These are phyloP conservation scores for Fistularia tabacaria DNA, from an alignment of 2,797 vertebrate genomes.

Conservation along the genomic window DNA sequence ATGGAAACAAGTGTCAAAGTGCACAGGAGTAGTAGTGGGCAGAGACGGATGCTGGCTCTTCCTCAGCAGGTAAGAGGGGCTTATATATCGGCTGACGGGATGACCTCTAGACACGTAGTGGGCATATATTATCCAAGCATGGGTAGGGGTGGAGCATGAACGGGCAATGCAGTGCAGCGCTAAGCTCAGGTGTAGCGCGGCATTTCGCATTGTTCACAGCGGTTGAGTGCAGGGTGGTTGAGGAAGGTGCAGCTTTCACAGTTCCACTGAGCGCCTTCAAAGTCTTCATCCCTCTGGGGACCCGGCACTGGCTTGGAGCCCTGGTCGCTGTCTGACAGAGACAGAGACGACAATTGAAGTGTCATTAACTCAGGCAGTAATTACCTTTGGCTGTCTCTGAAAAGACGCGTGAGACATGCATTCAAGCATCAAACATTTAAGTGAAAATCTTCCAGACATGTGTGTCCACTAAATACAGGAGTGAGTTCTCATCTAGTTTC, in stretches of 20 bases:
- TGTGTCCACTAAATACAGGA: conserved; percentile 3
- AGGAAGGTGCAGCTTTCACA: conserved; percentile 99
- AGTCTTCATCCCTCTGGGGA: conserved; percentile 92
- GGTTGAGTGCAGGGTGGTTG: conserved; percentile 97
- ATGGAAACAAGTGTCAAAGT: conserved; percentile 76
- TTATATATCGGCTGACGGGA: conserved; percentile 55
- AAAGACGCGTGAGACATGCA: conserved; percentile 4
- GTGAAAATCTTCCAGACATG: conserved; percentile 10
- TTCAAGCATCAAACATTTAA: conserved; percentile 24
- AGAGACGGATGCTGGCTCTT: conserved; percentile 56
- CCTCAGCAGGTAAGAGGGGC: conserved; percentile 63
- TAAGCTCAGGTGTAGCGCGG: conserved; percentile 91
- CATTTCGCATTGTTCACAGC: conserved; percentile 99
- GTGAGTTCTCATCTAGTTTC: conserved; percentile 21
- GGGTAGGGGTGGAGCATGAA: conserved; percentile 36
- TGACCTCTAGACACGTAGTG: conserved; percentile 37
- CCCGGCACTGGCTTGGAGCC: conserved; percentile 70
- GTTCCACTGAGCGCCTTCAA: conserved; percentile 97
- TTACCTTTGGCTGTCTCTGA: conserved; percentile 15
- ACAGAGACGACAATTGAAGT: conserved; percentile 2
- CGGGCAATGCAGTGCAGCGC: conserved; percentile 34
- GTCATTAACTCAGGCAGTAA: conserved; percentile 1
- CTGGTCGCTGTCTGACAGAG: conserved; percentile 69
- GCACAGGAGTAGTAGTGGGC: conserved; percentile 55
- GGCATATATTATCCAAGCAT: conserved; percentile 41